A percentile compares a stretch with the other conserved stretches of the same genome.
These are phyloP conservation scores for Lycaon pictus DNA, from an alignment of 2,113 vertebrate species.

Conservation along the genomic window DNA sequence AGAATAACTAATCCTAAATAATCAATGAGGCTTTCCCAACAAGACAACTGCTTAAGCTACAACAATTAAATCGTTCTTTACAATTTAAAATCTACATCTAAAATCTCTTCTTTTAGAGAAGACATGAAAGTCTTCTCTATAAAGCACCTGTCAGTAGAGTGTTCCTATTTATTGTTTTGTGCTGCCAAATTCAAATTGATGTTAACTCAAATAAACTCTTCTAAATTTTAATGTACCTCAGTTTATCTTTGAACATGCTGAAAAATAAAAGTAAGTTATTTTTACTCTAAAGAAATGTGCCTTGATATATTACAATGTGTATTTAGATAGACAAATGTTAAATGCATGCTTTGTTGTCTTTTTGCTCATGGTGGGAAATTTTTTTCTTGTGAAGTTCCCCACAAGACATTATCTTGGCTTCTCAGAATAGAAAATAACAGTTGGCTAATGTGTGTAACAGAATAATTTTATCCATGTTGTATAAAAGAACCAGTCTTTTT, in stretches of 20 bases:
- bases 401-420: background rate
- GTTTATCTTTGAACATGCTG: background rate
- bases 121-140: background rate
- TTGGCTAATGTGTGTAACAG: background rate
- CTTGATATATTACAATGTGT: background rate
- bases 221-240: background rate
- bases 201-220: background rate
- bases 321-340: conserved; percentile 8
- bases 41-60: background rate
- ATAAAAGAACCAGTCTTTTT: background rate
- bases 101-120: no score
- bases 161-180: background rate
- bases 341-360: background rate
- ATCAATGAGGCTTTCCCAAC: background rate
- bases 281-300: background rate
- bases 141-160: no score
- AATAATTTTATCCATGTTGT: background rate
- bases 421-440: background rate
- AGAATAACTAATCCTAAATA: background rate
- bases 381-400: background rate
- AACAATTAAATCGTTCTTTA: background rate
- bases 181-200: background rate
- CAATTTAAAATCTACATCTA: no score
- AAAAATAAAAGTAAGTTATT: conserved; percentile 57
- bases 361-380: background rate